Base-by-base conservation (phyloP, 1,140 invertebrate species). In the Drosophila triauraria region DNA sequence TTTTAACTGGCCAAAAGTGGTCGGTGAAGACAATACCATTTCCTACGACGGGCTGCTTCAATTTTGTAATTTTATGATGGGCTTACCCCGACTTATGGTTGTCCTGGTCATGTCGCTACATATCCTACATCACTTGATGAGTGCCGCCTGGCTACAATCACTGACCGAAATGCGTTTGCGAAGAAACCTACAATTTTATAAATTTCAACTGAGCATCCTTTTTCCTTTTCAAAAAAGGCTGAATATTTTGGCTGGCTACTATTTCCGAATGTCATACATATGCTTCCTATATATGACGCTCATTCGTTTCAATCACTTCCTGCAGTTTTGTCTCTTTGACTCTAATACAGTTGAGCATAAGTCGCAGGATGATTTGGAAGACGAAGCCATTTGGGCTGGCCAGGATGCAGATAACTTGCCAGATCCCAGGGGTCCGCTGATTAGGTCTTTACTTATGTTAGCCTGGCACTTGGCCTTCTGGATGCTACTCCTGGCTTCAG, bases 81-180 rank as follows among this genome's bases (percentile, higher is more conserved):
- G 58, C 4, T 4, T 64, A 2, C 46, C 71, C 0, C 38, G 51
- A 35, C 15, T 75, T 6, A 13, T 64, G 5, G 64, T 75, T 35
- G 38, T 53, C 0, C 23, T 68, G 8, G 23, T 82, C 3, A 27
- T 78, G 9, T 25, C 54, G 0, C 13, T 82, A 6, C 70, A 79
- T 20, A 23, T 79, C 5, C 23, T 68, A 6, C 81, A 69, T 46
- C 70, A 82, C 44, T 20, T 86, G 42, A 13, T 79, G 12, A 61
- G 51, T 23, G 62, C 82, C 3, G 53, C 53, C 0, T 46, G 84
- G 60, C 51, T 76, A 8, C 69, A 82, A 25, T 61, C 75, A 0
- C 3, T 86, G 4, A 58, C 30, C 12, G 13, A 42, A 10, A 9
- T 79, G 2, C 38, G 61, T 9, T 20, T 63, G 9, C 50, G 54